Evolutionary conservation across 2,888 invertebrate genomes (phyloP), one percentile per base, ranked within the genome.

Genomic region (Neuroscelio doddi): DNA sequence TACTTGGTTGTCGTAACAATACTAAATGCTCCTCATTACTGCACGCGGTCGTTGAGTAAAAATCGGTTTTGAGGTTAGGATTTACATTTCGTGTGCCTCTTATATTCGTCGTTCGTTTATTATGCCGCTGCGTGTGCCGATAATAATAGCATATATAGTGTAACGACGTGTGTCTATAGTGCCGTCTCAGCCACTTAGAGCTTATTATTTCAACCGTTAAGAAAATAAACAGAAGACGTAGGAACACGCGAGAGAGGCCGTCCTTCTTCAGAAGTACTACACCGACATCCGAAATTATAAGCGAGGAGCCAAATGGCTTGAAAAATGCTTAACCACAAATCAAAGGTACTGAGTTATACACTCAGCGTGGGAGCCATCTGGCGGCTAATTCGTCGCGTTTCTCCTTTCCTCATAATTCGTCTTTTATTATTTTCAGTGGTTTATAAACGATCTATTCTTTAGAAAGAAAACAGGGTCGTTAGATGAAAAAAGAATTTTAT

Each of bases 241-340:
- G 56, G 45, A 32, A 26, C 61, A 58, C 56, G 46, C 59, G 39
- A 62, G 62, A 30, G 30, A 10, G 30, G 1, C 30, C 9, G 52
- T 50, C 14, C 42, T 12, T 36, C 24, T 12, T 36, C 29, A 26
- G 45, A 44, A 55, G 55, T 56, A 52, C 27, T 26, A 44, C 58
- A 30, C 36, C n/a, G n/a, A 10, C 9, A 15, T 21, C 21, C 46
- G 57, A 76, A 76, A 78, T 76, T 78, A 79, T 71, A 75, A 75
- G 69, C 73, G 59, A 73, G 66, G 61, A 50, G 75, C 79, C 81
- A 81, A 82, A 82, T 82, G 80, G 79, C 77, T 79, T 77, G 80
- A 80, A 83, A 81, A 81, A 77, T 78, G 76, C 77, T 80, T 69
- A 70, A 78, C 82, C 81, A 81, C 82, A 83, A 83, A 83, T 83